Evolutionary conservation across 2,113 vertebrate species (phyloP), one percentile per base, ranked within the genome.

Genomic region (Rhea pennata): DNA sequence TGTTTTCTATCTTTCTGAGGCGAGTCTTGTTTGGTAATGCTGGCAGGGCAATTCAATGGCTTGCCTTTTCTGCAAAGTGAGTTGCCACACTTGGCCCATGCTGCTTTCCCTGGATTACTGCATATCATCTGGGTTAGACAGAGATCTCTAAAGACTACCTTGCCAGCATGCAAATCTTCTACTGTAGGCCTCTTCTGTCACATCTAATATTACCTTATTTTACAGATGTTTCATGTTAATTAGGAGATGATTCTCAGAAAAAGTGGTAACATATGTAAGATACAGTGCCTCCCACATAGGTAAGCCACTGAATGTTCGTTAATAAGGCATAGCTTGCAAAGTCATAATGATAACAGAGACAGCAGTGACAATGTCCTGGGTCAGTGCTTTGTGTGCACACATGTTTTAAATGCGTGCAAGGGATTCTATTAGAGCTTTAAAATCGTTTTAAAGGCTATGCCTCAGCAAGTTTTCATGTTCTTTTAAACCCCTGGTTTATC

Each of bases 401-500:
- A 84, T 84, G 53, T 96, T 97, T 96, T 84, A 70, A 62, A 91
- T 87, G 46, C 74, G 84, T 89, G 87, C 84, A 88, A 97, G 88
- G 74, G 86, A 88, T 95, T 88, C 92, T 97, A 80, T 96, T 96
- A 96, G 86, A 84, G 78, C 70, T 96, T 96, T 94, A 92, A 96
- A 94, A 96, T 77, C 0, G 88, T 92, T 94, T 92, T 82, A 78
- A 96, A 97, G 65, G 84, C 92, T 97, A 95, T 93, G 92, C 78
- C 90, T 98, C 96, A 88, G 91, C 94, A 95, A 96, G 83, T 91
- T 90, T 97, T 92, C 48, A 9, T 94, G 92, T 83, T 97, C 72
- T 6, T 98, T 97, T 96, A 97, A 96, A 81, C 84, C 93, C 92
- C 90, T 91, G 85, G 95, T 87, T 92, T 92, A 76, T 92, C 89